Evolutionary conservation across 2,888 invertebrate genomes (phyloP).

Genomic region (Sarcophaga rosellei): DNA sequence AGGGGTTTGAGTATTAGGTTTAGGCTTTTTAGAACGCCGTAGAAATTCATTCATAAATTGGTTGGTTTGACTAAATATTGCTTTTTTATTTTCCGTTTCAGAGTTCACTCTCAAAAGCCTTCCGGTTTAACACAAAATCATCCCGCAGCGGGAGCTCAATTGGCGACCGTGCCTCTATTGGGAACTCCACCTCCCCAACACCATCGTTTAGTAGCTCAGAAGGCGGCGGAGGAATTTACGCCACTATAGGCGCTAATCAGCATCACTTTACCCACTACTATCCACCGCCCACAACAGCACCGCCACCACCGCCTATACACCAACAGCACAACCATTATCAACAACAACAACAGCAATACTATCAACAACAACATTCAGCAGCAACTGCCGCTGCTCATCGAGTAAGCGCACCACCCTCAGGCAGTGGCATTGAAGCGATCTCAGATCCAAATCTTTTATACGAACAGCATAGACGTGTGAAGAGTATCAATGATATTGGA

Average conservation of each 20-base stretch:
- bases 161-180: conserved; percentile 80
- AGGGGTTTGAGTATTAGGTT: no score
- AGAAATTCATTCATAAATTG: no score
- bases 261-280: conserved; percentile 72
- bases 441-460: conserved; percentile 76
- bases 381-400: conserved; percentile 73
- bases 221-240: conserved; percentile 81
- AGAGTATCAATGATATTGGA: conserved; percentile 81
- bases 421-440: conserved; percentile 70
- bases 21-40: no score
- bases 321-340: conserved; percentile 76
- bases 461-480: conserved; percentile 80
- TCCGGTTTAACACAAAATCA: conserved; percentile 80
- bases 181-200: conserved; percentile 81
- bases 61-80: background rate
- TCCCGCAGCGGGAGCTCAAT: conserved; percentile 73
- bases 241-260: conserved; percentile 79
- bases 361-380: conserved; percentile 28
- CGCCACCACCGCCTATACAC: conserved; percentile 79
- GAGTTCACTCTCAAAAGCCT: conserved; percentile 81
- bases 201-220: conserved; percentile 81
- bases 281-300: conserved; percentile 79
- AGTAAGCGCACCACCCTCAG: conserved; percentile 80
- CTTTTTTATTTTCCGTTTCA: conserved; percentile 59
- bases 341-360: conserved; percentile 68